Evolutionary conservation across 2,113 vertebrate species (phyloP), one percentile per base, ranked within the genome.

Genomic region (Cyanoderma ruficeps): DNA sequence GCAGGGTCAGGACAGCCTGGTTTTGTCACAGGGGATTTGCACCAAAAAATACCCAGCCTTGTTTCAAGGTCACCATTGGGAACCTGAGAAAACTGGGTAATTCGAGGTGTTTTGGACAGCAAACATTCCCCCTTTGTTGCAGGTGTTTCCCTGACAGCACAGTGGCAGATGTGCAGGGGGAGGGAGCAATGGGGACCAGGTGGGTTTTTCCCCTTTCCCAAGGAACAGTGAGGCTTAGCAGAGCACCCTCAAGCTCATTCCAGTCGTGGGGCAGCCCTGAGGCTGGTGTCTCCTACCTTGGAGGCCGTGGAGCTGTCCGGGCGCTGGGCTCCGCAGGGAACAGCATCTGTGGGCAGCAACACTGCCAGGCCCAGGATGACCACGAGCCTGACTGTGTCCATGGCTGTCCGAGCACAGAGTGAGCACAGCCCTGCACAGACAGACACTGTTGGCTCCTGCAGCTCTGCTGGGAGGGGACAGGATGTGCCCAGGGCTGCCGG

Each of bases 101-200:
- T 31, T 17, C 0, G 2, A 9, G 47, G 15, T 1, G 10, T 8
- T 55, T 11, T 8, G 49, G 10, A 13, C 68, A 67, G 33, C 14
- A 9, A 49, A 31, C 0, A 0, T 2, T n/a, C 31, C 83, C 61
- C 0, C 0, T 9, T 44, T 7, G 25, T 2, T 27, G 56, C 47
- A 12, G 70, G 7, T 9, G n/a, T 21, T 60, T 8, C 31, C 2
- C 25, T 7, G 61, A 11, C 37, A 30, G 60, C 2, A 0, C 41
- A 23, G 8, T 1, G 2, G n/a, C 56, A 25, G 53, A 0, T 1
- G 37, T 9, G 41, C 60, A 0, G 1, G 8, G 30, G 18, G 10
- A 13, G 10, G 18, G 16, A 13, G 10, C 3, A 14, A 11, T 1
- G n/a, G 18, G 14, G 22, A 4, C 12, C 1, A 15, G 47, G 55